Percentiles rank a stretch among this genome's conserved stretches.
Evolutionary conservation across 2,888 invertebrate genomes (phyloP).

Genomic region (Caenorhabditis doughertyi): DNA sequence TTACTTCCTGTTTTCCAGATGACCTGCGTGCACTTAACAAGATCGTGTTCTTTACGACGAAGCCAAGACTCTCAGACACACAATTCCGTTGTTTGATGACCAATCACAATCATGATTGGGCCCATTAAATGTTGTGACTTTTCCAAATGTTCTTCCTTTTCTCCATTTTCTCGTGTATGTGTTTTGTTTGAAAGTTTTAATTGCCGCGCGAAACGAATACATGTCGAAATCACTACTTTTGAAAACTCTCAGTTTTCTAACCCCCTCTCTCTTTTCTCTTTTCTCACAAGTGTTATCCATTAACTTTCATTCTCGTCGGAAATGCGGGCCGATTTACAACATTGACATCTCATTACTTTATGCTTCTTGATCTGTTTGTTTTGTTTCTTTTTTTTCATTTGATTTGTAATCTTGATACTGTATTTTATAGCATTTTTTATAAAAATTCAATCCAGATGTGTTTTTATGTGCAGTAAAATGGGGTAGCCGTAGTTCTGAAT

Average conservation of each 20-base stretch:
- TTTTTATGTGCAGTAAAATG: too few species aligned
- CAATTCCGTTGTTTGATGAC: constrained; percentile 68
- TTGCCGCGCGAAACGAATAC: constrained; percentile 20
- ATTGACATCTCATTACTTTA: constrained; percentile 44
- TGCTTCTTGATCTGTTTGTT: constrained; percentile 47
- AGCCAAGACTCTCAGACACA: constrained; percentile 72
- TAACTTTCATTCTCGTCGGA: constrained; percentile 45
- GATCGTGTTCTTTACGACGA: constrained; percentile 62
- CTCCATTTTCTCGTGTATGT: neutral
- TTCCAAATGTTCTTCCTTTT: constrained; percentile 20
- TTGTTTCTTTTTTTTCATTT: constrained; percentile 15
- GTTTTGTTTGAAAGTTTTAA: constrained; percentile 40
- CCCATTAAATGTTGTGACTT: constrained; percentile 37
- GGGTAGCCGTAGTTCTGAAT: too few species aligned
- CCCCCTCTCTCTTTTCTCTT: neutral
- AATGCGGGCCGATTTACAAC: constrained; percentile 47
- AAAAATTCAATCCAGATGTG: too few species aligned
- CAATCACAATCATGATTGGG: constrained; percentile 29
- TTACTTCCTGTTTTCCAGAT: constrained; percentile 45
- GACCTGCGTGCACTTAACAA: constrained; percentile 22
- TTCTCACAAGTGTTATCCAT: constrained; percentile 32
- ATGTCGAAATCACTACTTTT: constrained; percentile 27
- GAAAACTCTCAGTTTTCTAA: neutral
- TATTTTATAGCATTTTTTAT: too few species aligned
- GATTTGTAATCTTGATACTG: neutral